Percentiles rank a stretch among this genome's conserved stretches.
These are phyloP conservation scores for Lagorchestes hirsutus DNA, from an alignment of 2,797 vertebrate genomes.

Conservation along the genomic window DNA sequence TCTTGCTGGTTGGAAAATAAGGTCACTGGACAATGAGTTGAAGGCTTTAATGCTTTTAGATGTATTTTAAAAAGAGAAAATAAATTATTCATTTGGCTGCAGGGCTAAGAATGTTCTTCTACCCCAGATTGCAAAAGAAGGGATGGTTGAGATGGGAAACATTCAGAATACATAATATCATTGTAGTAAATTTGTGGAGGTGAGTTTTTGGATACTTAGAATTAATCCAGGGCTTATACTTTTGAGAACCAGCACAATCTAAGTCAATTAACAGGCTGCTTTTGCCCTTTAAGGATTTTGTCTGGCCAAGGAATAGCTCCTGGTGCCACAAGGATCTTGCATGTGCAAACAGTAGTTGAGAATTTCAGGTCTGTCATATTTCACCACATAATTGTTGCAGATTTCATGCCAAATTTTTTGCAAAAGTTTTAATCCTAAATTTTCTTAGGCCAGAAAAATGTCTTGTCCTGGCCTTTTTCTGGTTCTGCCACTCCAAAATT, in stretches of 20 bases:
- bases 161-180: neutral
- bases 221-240: neutral
- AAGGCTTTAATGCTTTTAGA: conserved; percentile 25
- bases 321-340: too few species aligned
- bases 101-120: neutral
- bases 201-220: neutral
- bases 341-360: too few species aligned
- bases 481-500: neutral
- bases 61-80: conserved; percentile 45
- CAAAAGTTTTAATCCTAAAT: neutral
- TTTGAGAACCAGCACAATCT: neutral
- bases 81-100: conserved; percentile 14
- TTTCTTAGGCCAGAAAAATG: neutral
- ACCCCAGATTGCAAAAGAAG: neutral
- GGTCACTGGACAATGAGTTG: conserved; percentile 13
- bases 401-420: too few species aligned
- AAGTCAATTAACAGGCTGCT: neutral
- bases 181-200: neutral
- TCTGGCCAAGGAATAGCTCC: too few species aligned
- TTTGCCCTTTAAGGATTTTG: too few species aligned
- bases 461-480: neutral
- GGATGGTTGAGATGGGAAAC: neutral
- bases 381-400: too few species aligned
- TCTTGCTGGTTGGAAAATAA: conserved; percentile 12
- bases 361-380: too few species aligned